Evolutionary conservation across 2,888 invertebrate species (phyloP).

Genomic region (Melikaiella ostensackeni): DNA sequence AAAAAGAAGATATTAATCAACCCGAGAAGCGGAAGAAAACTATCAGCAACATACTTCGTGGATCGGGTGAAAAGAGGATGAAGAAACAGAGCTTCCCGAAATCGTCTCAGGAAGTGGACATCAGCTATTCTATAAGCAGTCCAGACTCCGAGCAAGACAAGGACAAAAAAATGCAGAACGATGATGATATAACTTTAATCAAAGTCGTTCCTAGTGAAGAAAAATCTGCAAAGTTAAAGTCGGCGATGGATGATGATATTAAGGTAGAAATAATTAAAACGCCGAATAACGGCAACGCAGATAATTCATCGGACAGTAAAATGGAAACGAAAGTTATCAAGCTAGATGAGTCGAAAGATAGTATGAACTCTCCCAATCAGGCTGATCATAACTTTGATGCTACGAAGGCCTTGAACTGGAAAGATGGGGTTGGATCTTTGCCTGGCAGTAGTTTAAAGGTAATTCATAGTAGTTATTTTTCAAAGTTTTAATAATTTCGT

Average conservation of each 20-base stretch:
- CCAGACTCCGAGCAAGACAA: slow-evolving; percentile 73
- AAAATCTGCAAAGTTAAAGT: slow-evolving; percentile 61
- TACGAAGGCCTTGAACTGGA: slow-evolving; percentile 84
- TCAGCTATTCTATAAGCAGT: slow-evolving; percentile 68
- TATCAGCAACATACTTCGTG: slow-evolving; percentile 70
- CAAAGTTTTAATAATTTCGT: slow-evolving; percentile 20
- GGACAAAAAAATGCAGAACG: slow-evolving; percentile 70
- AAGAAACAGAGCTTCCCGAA: slow-evolving; percentile 71
- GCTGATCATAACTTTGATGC: slow-evolving; percentile 76
- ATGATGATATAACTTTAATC: slow-evolving; percentile 75
- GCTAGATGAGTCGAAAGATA: slow-evolving; percentile 65
- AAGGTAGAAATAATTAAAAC: slow-evolving; percentile 75
- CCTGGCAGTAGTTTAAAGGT: slow-evolving; percentile 81
- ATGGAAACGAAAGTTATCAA: slow-evolving; percentile 58
- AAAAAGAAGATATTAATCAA: slow-evolving; percentile 65
- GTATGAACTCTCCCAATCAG: slow-evolving; percentile 54
- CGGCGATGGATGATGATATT: slow-evolving; percentile 69
- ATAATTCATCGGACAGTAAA: slow-evolving; percentile 58
- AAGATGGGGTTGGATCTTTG: slow-evolving; percentile 84
- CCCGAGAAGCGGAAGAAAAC: slow-evolving; percentile 71
- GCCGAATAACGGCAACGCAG: slow-evolving; percentile 55
- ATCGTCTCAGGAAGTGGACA: slow-evolving; percentile 68
- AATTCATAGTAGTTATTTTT: slow-evolving; percentile 41
- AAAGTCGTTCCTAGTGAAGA: slow-evolving; percentile 73
- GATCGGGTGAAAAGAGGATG: slow-evolving; percentile 69